Percentiles rank a stretch among this genome's conserved stretches.
Evolutionary conservation across 1,140 invertebrate genomes (phyloP).

Genomic region (Drosophila funebris): DNA sequence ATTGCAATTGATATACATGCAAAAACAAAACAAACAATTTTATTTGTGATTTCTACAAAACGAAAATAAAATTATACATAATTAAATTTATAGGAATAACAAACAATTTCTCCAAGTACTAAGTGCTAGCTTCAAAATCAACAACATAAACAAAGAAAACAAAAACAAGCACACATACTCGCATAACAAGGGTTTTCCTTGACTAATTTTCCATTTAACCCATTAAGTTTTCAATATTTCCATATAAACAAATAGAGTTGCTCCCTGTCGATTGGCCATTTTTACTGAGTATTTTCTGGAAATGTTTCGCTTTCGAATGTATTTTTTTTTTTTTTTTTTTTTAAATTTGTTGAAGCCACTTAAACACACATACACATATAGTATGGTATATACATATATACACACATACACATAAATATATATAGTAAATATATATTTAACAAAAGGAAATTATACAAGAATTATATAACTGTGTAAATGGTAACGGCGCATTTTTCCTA

Average conservation of each 20-base stretch:
- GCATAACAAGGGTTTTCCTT: background rate
- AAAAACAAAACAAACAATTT: constrained; percentile 6
- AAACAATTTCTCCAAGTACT: background rate
- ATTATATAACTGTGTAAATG: constrained; percentile 57
- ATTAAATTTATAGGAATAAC: constrained; percentile 6
- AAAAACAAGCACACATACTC: background rate
- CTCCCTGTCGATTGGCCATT: constrained; percentile 22
- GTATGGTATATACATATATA: constrained; percentile 24
- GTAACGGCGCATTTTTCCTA: constrained; percentile 71
- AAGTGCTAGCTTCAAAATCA: background rate
- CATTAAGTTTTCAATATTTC: background rate
- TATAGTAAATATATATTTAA: constrained; percentile 39
- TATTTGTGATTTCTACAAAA: constrained; percentile 30
- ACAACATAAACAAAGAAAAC: background rate
- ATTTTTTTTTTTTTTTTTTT: no score
- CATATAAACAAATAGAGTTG: background rate
- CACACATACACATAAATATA: constrained; percentile 9
- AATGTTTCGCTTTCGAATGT: constrained; percentile 14
- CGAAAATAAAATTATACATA: constrained; percentile 17
- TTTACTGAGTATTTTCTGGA: constrained; percentile 4
- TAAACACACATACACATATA: constrained; percentile 4
- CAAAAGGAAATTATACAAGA: constrained; percentile 55
- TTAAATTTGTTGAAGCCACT: constrained; percentile 25
- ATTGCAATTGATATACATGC: constrained; percentile 23
- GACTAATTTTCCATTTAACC: background rate